Conservation (phyloP, 2,113 vertebrate genomes). For the Phyllopteryx taeniolatus region DNA sequence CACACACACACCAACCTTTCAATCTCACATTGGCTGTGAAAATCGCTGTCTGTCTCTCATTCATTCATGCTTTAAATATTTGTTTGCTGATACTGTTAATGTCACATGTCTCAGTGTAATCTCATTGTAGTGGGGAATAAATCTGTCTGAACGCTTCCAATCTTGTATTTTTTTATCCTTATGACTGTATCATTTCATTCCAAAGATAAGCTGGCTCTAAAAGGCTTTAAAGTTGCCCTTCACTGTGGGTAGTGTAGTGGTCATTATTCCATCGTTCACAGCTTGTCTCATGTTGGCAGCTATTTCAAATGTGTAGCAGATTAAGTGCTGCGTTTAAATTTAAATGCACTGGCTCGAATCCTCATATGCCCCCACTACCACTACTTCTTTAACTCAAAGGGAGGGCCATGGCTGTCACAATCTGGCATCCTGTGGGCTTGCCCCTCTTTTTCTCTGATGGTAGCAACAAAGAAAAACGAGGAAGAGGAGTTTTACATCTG, state of each 20-base stretch:
- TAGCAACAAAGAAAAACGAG: slow-evolving; percentile 55
- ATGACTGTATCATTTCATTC: slow-evolving; percentile 50
- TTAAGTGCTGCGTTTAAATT: slow-evolving; percentile 25
- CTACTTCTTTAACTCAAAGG: slow-evolving; percentile 36
- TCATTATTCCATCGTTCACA: slow-evolving; percentile 40
- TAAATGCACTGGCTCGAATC: slow-evolving; percentile 15
- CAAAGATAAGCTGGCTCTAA: slow-evolving; percentile 26
- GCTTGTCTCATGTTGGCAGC: slow-evolving; percentile 26
- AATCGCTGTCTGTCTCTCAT: slow-evolving; percentile 62
- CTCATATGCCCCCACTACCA: slow-evolving; percentile 31
- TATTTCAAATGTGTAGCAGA: slow-evolving; percentile 22
- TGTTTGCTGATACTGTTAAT: slow-evolving; percentile 69
- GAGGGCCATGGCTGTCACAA: slow-evolving; percentile 53
- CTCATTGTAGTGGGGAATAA: slow-evolving; percentile 55
- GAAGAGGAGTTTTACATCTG: slow-evolving; percentile 48
- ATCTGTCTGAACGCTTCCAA: slow-evolving; percentile 42
- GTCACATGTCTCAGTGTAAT: slow-evolving; percentile 62
- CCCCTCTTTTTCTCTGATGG: slow-evolving; percentile 46
- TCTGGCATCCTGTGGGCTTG: slow-evolving; percentile 35
- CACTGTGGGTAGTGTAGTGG: slow-evolving; percentile 3
- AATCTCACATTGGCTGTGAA: slow-evolving; percentile 74
- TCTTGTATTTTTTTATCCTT: slow-evolving; percentile 46
- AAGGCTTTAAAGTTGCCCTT: slow-evolving; percentile 46
- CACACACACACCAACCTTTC: slow-evolving; percentile 36
- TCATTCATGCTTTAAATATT: slow-evolving; percentile 71